Base-by-base conservation (phyloP, 2,113 vertebrate species). In the Dinomys branickii region DNA sequence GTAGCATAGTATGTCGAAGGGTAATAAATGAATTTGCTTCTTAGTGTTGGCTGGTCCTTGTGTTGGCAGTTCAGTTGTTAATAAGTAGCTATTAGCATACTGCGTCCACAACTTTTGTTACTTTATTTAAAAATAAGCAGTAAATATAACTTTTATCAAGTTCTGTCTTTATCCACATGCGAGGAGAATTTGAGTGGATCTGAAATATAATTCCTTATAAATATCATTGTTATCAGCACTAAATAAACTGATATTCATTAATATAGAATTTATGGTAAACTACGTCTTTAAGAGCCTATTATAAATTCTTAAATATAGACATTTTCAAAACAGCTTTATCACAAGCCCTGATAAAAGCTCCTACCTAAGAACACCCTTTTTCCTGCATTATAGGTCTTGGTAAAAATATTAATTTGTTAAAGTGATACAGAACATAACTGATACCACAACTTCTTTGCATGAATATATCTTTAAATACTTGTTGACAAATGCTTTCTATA, bases 341-440 rank as follows among this genome's bases (percentile, higher is more conserved):
- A 80, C 61, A 85, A 92, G 38, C 11, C 54, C 1, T 77, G 65
- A 77, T 89, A 77, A 87, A 94, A 77, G 30, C 73, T 89, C 81
- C 17, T 78, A 22, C n/a, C 1, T 63, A n/a, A 28, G 33, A 85
- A 33, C 11, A 50, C 11, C 44, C 7, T n/a, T 44, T n/a, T 90
- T 73, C 14, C 7, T 26, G 38, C 30, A 75, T 91, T 73, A n/a
- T 71, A 71, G 50, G 69, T 89, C 73, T 82, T 92, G n/a, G 17
- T 83, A 78, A 94, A 85, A 58, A 19, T 92, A 65, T n/a, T 96
- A 47, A 89, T 75, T 69, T 95, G 12, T 94, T 91, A 85, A 85
- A 84, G 44, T 88, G 65, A 63, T 56, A 1, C 73, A 86, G 91
- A 44, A 28, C 50, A 52, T 92, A 95, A 89, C 12, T 83, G 3